Evolutionary conservation across 2,888 invertebrate genomes (phyloP).

Genomic region (Leistus spinibarbis): DNA sequence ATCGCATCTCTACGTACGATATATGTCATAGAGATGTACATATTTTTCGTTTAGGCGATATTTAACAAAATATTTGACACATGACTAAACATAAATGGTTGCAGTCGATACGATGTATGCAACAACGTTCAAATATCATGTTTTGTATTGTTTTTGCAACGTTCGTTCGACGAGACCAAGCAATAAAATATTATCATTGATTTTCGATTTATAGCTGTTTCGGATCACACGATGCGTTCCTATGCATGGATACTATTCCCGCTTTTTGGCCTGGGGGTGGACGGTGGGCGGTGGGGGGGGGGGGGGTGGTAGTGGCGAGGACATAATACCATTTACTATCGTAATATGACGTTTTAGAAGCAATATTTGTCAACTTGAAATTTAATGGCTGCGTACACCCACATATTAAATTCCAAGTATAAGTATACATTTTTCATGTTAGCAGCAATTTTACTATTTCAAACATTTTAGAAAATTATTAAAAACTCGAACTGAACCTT

Average conservation of each 20-base stretch:
- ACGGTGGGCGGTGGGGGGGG: constrained; percentile 10
- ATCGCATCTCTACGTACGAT: too few species aligned
- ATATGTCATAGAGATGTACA: too few species aligned
- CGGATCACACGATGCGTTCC: not conserved
- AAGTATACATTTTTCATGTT: too few species aligned
- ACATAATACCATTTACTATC: not conserved
- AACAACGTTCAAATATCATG: not conserved
- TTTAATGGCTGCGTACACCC: not conserved
- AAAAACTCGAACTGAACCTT: too few species aligned
- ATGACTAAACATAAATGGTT: not conserved
- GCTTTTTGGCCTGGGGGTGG: not conserved
- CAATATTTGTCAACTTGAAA: not conserved
- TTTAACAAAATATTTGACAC: not conserved
- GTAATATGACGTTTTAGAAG: not conserved
- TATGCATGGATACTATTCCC: not conserved
- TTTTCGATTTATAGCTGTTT: not conserved
- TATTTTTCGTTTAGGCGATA: too few species aligned
- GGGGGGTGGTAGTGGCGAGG: not conserved
- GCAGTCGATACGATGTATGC: not conserved
- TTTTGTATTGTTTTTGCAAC: not conserved
- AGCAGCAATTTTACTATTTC: not conserved
- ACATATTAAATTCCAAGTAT: too few species aligned
- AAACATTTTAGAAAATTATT: not conserved
- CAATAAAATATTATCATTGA: not conserved
- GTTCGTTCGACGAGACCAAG: not conserved